phyloP scores from a whole-genome alignment of 1,140 invertebrate species.

The Zaprionus davidi region DNA sequence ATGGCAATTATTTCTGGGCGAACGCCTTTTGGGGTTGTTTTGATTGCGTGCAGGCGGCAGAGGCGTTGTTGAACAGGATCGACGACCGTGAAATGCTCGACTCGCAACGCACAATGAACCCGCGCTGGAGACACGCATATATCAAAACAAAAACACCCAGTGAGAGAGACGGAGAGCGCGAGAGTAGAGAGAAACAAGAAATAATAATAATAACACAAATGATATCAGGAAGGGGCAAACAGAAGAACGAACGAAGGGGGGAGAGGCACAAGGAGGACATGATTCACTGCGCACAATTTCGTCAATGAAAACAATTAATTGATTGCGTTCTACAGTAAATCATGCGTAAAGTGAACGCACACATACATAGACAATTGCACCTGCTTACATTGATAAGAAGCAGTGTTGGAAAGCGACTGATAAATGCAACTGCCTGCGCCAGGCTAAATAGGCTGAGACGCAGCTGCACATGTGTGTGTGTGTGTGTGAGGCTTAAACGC shows the following conservation, averaged over 20 bases:
- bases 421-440: neutral
- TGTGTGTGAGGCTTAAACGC: constrained; percentile 45
- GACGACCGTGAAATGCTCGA: constrained; percentile 77
- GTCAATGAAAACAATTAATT: constrained; percentile 78
- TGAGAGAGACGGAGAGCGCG: neutral
- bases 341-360: constrained; percentile 54
- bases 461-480: constrained; percentile 3
- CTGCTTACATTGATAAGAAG: neutral
- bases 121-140: constrained; percentile 42
- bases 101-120: constrained; percentile 77
- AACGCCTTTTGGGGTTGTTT: constrained; percentile 58
- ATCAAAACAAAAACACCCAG: constrained; percentile 25
- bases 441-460: constrained; percentile 59
- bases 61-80: constrained; percentile 51
- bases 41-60: constrained; percentile 58
- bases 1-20: constrained; percentile 36
- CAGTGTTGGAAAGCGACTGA: neutral
- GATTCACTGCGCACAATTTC: constrained; percentile 71
- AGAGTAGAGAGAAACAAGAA: neutral
- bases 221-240: constrained; percentile 2
- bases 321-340: constrained; percentile 72
- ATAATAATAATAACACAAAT: constrained; percentile 33
- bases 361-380: neutral
- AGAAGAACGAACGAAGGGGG: neutral
- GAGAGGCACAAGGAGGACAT: constrained; percentile 9